Conservation (phyloP, 2,797 vertebrate genomes). For the Onychomys leucogaster region DNA sequence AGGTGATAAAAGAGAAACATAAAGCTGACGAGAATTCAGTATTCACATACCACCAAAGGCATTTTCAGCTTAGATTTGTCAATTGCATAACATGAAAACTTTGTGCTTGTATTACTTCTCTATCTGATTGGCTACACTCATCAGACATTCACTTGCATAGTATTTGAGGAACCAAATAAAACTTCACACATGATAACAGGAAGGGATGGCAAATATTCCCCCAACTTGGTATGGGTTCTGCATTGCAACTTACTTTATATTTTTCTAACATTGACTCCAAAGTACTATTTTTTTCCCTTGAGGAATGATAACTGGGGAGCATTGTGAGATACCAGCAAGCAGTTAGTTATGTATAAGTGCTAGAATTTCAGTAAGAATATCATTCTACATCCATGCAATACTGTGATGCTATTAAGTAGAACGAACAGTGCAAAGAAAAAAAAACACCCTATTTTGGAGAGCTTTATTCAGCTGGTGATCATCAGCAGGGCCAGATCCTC, state of each 20-base stretch:
- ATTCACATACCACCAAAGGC: slow-evolving; percentile 7
- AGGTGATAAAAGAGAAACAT: slow-evolving; percentile 11
- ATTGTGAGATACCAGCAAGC: slow-evolving; percentile 68
- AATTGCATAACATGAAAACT: slow-evolving; percentile 10
- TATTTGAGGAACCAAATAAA: slow-evolving; percentile 38
- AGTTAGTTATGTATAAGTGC: slow-evolving; percentile 53
- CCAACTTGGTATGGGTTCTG: slow-evolving; percentile 39
- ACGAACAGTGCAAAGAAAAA: slow-evolving; percentile 71
- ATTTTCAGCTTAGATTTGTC: slow-evolving; percentile 45
- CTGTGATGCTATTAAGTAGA: slow-evolving; percentile 66
- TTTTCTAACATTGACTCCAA: slow-evolving; percentile 49
- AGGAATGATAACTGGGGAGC: slow-evolving; percentile 62
- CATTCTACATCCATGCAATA: slow-evolving; percentile 65
- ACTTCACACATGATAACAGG: neutral
- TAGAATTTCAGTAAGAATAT: slow-evolving; percentile 74
- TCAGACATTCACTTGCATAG: neutral
- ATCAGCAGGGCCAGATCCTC: slow-evolving; percentile 74
- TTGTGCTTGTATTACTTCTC: neutral
- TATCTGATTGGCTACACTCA: slow-evolving; percentile 27
- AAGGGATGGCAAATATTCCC: slow-evolving; percentile 64
- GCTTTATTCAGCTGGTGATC: slow-evolving; percentile 77
- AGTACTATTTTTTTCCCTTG: slow-evolving; percentile 31
- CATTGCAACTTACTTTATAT: slow-evolving; percentile 48
- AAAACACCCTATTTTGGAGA: slow-evolving; percentile 70
- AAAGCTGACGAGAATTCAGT: slow-evolving; percentile 48